phyloP scores from a whole-genome alignment of 2,888 invertebrate genomes.

The Ceraclea dissimilis region DNA sequence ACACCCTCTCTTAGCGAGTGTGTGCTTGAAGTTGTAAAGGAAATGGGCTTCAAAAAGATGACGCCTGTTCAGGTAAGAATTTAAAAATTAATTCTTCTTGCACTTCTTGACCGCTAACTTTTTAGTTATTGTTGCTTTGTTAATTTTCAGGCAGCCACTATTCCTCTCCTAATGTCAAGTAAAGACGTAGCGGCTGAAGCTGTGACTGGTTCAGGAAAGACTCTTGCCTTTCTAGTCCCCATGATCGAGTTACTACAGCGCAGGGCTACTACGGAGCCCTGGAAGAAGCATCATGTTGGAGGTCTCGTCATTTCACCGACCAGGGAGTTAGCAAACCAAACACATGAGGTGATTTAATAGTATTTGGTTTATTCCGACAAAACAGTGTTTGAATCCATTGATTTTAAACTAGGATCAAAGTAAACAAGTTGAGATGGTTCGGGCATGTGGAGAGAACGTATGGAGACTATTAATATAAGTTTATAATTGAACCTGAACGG shows the following conservation, averaged over 20 bases:
- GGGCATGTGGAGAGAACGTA: too few relatives aligned
- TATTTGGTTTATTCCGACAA: constrained; percentile 35
- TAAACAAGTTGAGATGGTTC: too few relatives aligned
- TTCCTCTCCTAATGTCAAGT: constrained; percentile 77
- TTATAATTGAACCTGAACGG: too few relatives aligned
- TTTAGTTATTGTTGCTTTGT: background rate
- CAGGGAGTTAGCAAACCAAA: constrained; percentile 89
- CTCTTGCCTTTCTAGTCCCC: constrained; percentile 91
- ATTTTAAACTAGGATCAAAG: constrained; percentile 1
- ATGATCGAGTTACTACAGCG: constrained; percentile 74
- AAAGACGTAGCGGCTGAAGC: constrained; percentile 99
- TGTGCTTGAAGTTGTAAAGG: constrained; percentile 44
- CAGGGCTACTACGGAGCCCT: constrained; percentile 51
- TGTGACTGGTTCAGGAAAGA: constrained; percentile 98
- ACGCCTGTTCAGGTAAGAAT: constrained; percentile 47
- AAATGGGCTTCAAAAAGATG: constrained; percentile 48
- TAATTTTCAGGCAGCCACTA: constrained; percentile 59
- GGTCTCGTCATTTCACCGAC: constrained; percentile 92
- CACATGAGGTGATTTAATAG: constrained; percentile 50
- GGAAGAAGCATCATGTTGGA: constrained; percentile 72
- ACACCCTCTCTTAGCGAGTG: constrained; percentile 42
- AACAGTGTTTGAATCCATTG: constrained; percentile 2
- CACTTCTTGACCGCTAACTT: background rate
- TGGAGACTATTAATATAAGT: too few relatives aligned
- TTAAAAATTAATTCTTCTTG: background rate